Conservation (phyloP, 1,140 invertebrate species). For the Belonocnema kinseyi region DNA sequence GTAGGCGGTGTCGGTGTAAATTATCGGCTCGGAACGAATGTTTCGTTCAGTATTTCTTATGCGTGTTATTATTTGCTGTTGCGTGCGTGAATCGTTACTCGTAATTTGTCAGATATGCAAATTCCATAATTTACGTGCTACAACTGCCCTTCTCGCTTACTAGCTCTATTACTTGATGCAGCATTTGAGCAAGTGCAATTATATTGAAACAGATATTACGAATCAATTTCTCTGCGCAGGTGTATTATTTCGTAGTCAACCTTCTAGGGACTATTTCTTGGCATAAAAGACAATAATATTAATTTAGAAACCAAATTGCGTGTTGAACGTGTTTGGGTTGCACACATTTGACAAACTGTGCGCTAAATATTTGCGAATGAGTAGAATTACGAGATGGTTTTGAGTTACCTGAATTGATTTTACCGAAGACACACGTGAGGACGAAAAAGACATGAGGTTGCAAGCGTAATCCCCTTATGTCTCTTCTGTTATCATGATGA, state of each 20-base stretch:
- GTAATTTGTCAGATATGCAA: slow-evolving; percentile 25
- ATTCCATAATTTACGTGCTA: slow-evolving; percentile 14
- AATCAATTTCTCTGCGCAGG: too few relatives aligned
- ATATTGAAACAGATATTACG: background rate
- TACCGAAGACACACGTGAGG: background rate
- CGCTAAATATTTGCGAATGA: background rate
- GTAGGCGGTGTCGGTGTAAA: slow-evolving; percentile 14
- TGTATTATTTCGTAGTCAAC: too few relatives aligned
- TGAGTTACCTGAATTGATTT: slow-evolving; percentile 11
- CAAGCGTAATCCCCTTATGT: slow-evolving; percentile 28
- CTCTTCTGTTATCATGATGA: slow-evolving; percentile 57
- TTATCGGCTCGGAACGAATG: background rate
- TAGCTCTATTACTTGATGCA: background rate
- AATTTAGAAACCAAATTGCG: too few relatives aligned
- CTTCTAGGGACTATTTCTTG: too few relatives aligned
- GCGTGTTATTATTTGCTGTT: slow-evolving; percentile 14
- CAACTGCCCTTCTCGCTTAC: background rate
- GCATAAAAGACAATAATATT: too few relatives aligned
- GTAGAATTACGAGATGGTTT: background rate
- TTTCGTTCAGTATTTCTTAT: slow-evolving; percentile 22
- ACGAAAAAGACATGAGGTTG: slow-evolving; percentile 14
- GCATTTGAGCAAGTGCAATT: background rate
- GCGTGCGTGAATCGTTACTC: slow-evolving; percentile 4
- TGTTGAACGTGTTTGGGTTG: too few relatives aligned
- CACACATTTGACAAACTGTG: background rate